Conservation (phyloP, 2,797 vertebrate species). For the Petrocephalus schoutedeni region DNA sequence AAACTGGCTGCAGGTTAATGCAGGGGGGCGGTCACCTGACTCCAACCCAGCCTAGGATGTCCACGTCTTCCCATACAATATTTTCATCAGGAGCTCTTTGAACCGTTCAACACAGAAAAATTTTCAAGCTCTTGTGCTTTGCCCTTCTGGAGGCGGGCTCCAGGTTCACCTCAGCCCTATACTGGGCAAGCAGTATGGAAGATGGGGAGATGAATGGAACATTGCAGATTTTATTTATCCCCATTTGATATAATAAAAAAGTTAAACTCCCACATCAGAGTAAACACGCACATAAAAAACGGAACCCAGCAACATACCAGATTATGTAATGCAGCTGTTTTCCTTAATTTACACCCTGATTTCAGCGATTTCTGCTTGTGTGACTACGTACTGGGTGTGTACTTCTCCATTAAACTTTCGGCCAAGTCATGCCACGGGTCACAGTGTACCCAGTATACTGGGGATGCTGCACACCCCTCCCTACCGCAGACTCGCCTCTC, state of each 20-base stretch:
- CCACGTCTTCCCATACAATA: background rate
- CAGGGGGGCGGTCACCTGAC: background rate
- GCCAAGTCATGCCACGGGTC: background rate
- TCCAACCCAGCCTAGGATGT: background rate
- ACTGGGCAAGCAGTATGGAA: background rate
- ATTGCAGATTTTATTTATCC: background rate
- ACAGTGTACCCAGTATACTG: background rate
- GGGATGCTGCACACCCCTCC: background rate
- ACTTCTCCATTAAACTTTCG: background rate
- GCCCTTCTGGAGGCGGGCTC: background rate
- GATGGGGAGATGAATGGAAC: background rate
- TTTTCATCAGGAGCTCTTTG: background rate
- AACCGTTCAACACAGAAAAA: background rate
- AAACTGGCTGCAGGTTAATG: no score
- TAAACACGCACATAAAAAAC: background rate
- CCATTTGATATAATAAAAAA: background rate
- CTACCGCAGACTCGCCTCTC: background rate
- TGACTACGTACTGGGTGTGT: background rate
- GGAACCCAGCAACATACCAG: background rate
- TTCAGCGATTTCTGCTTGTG: background rate
- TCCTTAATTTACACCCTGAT: background rate
- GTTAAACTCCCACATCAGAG: background rate
- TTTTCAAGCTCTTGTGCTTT: background rate
- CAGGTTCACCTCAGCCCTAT: background rate
- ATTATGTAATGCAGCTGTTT: background rate